These are phyloP conservation scores for Phataginus tetradactyla DNA, from an alignment of 2,797 vertebrate species.

Conservation along the genomic window DNA sequence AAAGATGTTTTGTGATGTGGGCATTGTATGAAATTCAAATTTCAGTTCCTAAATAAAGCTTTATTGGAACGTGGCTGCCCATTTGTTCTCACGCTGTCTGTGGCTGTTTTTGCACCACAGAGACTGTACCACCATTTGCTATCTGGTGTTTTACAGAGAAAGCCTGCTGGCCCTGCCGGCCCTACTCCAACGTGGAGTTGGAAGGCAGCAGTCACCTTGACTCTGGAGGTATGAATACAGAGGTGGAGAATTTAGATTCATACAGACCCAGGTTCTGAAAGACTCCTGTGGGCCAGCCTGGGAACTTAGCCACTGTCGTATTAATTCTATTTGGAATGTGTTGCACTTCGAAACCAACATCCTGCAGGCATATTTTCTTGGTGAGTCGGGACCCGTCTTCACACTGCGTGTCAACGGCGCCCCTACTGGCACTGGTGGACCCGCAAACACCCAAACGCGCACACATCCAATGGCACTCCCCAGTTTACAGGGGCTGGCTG, in stretches of 20 bases:
- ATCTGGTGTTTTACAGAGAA: background rate
- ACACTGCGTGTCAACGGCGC: background rate
- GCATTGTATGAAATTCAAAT: background rate
- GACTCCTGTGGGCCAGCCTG: background rate
- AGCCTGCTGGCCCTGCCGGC: rapidly evolving
- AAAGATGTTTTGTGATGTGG: background rate
- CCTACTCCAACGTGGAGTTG: rapidly evolving
- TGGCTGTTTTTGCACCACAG: background rate
- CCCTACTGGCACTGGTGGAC: background rate
- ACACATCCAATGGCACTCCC: background rate
- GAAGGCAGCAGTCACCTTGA: background rate
- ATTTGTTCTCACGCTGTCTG: rapidly evolving
- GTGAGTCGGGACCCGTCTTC: background rate
- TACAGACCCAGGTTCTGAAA: background rate
- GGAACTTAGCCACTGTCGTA: background rate
- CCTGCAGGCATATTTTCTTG: rapidly evolving
- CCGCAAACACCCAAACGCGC: rapidly evolving
- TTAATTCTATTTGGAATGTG: background rate
- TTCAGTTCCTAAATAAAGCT: rapidly evolving
- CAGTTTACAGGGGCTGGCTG: rapidly evolving
- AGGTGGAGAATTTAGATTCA: background rate
- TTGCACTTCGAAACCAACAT: background rate
- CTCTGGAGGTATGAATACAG: rapidly evolving
- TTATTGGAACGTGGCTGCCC: background rate
- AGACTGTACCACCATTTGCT: rapidly evolving